Evolutionary conservation across 2,888 invertebrate species (phyloP).

Genomic region (Chrysomela aeneicollis): DNA sequence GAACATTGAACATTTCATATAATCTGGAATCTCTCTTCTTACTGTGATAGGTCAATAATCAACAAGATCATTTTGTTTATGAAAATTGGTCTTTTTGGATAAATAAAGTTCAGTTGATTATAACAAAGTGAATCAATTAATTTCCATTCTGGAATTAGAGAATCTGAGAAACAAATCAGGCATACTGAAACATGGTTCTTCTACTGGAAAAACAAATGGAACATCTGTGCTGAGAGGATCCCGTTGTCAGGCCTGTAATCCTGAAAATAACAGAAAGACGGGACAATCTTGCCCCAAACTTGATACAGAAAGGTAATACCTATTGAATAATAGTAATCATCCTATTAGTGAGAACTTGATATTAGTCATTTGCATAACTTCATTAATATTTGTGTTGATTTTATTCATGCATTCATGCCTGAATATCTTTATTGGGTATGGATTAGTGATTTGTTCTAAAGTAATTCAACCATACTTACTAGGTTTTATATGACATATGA

Average conservation of each 20-base stretch:
- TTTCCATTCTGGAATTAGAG: slow-evolving; percentile 58
- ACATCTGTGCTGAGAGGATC: slow-evolving; percentile 49
- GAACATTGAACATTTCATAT: slow-evolving; percentile 15
- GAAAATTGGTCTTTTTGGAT: slow-evolving; percentile 33
- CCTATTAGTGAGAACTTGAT: too few relatives aligned
- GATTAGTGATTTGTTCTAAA: too few relatives aligned
- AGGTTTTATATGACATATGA: too few relatives aligned
- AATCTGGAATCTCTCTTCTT: not conserved
- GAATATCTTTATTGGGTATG: too few relatives aligned
- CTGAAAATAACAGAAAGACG: slow-evolving; percentile 58
- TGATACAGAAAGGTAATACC: slow-evolving; percentile 59
- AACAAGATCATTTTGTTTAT: not conserved
- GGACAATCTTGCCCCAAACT: slow-evolving; percentile 62
- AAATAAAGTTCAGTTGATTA: not conserved
- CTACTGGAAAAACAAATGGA: slow-evolving; percentile 41
- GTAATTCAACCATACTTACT: too few relatives aligned
- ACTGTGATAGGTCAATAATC: slow-evolving; percentile 18
- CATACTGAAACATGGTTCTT: slow-evolving; percentile 51
- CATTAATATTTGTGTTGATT: too few relatives aligned
- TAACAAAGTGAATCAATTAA: slow-evolving; percentile 23
- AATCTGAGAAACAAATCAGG: slow-evolving; percentile 50
- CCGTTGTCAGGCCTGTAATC: slow-evolving; percentile 55
- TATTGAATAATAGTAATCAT: too few relatives aligned
- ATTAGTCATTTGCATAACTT: too few relatives aligned
- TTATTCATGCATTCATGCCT: too few relatives aligned